phyloP scores from a whole-genome alignment of 2,888 invertebrate species.

The Opisthograptis luteolata region DNA sequence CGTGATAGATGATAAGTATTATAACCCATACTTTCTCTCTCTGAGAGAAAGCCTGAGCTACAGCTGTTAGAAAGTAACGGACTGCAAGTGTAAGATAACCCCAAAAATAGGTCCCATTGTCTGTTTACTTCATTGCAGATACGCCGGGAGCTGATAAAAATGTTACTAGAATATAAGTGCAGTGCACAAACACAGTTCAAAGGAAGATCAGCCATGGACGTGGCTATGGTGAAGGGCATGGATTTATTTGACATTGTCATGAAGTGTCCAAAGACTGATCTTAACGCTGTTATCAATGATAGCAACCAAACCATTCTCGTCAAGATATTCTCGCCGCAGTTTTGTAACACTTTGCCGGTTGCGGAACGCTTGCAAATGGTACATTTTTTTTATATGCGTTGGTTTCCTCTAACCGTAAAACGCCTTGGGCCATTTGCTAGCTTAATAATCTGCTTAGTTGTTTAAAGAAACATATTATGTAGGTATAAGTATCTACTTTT shows the following conservation, averaged over 20 bases:
- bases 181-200: constrained; percentile 53
- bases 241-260: constrained; percentile 60
- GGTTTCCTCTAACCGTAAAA: background rate
- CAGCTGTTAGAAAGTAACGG: no score
- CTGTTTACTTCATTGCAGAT: constrained; percentile 52
- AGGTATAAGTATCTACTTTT: no score
- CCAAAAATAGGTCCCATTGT: no score
- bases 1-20: no score
- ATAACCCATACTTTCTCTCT: no score
- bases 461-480: no score
- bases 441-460: no score
- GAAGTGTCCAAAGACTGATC: constrained; percentile 53
- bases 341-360: constrained; percentile 50
- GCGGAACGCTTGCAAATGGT: constrained; percentile 59
- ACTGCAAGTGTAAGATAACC: no score
- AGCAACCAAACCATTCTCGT: constrained; percentile 61
- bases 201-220: constrained; percentile 61
- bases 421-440: no score
- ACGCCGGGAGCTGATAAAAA: constrained; percentile 49
- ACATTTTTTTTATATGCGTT: constrained; percentile 10
- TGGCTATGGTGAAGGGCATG: constrained; percentile 53
- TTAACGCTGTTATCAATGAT: constrained; percentile 65
- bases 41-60: no score
- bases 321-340: constrained; percentile 62
- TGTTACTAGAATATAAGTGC: constrained; percentile 62